Evolutionary conservation across 2,888 invertebrate genomes (phyloP).

Genomic region (Mythimna albipuncta): DNA sequence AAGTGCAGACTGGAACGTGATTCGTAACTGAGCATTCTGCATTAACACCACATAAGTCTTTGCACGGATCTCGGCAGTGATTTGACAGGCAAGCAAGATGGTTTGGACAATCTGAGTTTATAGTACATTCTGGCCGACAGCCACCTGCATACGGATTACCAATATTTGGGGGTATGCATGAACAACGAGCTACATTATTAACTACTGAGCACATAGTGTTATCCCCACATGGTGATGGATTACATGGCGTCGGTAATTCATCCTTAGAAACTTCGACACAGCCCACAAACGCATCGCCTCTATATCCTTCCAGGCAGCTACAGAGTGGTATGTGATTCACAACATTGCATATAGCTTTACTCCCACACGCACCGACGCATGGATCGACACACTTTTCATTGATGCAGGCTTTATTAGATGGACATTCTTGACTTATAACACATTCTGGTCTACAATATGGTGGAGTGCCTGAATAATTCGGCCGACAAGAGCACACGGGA

Average conservation of each 20-base stretch:
- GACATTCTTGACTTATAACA: slow-evolving; percentile 95
- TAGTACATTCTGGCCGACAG: slow-evolving; percentile 96
- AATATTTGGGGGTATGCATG: slow-evolving; percentile 96
- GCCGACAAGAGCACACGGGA: slow-evolving; percentile 95
- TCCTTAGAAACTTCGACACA: slow-evolving; percentile 91
- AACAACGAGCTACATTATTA: slow-evolving; percentile 93
- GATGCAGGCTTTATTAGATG: slow-evolving; percentile 94
- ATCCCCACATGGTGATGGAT: slow-evolving; percentile 95
- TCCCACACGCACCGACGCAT: slow-evolving; percentile 94
- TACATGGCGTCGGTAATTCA: slow-evolving; percentile 92
- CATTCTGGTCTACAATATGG: slow-evolving; percentile 96
- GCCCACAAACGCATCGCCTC: slow-evolving; percentile 96
- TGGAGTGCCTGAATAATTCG: slow-evolving; percentile 95
- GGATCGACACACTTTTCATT: slow-evolving; percentile 96
- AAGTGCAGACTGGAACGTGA: slow-evolving; percentile 96
- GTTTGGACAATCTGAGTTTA: slow-evolving; percentile 95
- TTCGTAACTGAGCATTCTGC: slow-evolving; percentile 96
- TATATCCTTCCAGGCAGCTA: slow-evolving; percentile 94
- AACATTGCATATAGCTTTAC: slow-evolving; percentile 94
- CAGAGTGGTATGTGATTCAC: slow-evolving; percentile 96
- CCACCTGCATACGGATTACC: slow-evolving; percentile 97
- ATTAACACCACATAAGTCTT: slow-evolving; percentile 95
- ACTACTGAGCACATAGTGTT: slow-evolving; percentile 94
- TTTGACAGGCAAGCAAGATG: slow-evolving; percentile 95
- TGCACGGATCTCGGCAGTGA: slow-evolving; percentile 96